A percentile compares a stretch with the other conserved stretches of the same genome.
Evolutionary conservation across 2,797 vertebrate species (phyloP).

Genomic region (Glossophaga mutica): DNA sequence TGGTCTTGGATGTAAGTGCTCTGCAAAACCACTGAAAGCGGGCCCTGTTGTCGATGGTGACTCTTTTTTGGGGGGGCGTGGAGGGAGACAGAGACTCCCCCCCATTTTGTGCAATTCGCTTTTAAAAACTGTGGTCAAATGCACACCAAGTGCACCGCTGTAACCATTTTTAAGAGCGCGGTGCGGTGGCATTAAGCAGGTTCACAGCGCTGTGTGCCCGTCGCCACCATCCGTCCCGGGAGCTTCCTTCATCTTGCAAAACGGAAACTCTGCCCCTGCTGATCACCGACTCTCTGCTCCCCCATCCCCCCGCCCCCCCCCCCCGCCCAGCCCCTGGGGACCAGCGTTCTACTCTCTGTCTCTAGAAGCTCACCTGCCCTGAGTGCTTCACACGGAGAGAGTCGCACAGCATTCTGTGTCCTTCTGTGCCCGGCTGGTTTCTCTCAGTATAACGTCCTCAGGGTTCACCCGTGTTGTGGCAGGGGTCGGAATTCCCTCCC

Average conservation of each 20-base stretch:
- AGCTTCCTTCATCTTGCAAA: neutral
- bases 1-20: neutral
- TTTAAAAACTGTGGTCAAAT: neutral
- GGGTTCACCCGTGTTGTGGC: neutral
- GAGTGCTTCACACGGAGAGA: accelerated
- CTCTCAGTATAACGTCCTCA: neutral
- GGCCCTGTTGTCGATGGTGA: neutral
- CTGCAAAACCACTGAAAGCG: neutral
- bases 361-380: neutral
- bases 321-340: accelerated
- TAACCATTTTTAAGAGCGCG: neutral
- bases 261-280: neutral
- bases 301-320: neutral
- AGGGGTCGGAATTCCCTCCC: neutral
- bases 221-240: neutral
- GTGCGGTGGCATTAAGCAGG: neutral
- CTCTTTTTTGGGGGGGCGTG: neutral
- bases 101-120: neutral
- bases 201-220: accelerated
- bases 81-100: neutral
- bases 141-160: accelerated
- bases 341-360: too few relatives aligned
- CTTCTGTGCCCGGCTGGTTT: neutral
- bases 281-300: neutral
- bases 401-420: accelerated